Percentiles rank a stretch among this genome's conserved stretches.
phyloP scores from a whole-genome alignment of 2,888 invertebrate genomes.

The Brachynemurus nebulosus region DNA sequence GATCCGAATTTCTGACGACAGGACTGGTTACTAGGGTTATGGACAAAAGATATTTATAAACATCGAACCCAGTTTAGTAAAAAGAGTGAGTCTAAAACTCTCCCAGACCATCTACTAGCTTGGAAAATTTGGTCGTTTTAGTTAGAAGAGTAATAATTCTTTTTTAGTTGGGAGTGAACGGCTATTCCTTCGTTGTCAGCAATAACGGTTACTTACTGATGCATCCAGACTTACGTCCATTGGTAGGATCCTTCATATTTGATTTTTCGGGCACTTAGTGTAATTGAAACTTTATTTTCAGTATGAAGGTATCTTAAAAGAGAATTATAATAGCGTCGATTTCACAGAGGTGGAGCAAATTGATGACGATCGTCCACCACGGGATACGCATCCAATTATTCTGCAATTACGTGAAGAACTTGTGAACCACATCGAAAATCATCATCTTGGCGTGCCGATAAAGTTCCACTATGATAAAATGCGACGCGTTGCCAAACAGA shows the following conservation, averaged over 20 bases:
- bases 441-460: slow-evolving; percentile 50
- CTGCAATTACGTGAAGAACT: slow-evolving; percentile 48
- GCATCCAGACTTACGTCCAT: slow-evolving; percentile 86
- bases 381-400: slow-evolving; percentile 47
- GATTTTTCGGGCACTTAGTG: background rate
- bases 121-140: no score
- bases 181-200: slow-evolving; percentile 91
- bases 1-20: no score
- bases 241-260: slow-evolving; percentile 42
- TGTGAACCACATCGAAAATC: slow-evolving; percentile 54
- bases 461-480: slow-evolving; percentile 75
- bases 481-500: slow-evolving; percentile 67
- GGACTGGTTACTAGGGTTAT: no score
- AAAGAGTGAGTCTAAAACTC: no score
- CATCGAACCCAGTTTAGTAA: no score
- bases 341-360: slow-evolving; percentile 87
- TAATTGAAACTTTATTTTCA: slow-evolving; percentile 23
- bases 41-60: no score
- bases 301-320: slow-evolving; percentile 54
- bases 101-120: no score
- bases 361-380: slow-evolving; percentile 49
- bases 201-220: slow-evolving; percentile 92
- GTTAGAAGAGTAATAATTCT: no score
- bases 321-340: slow-evolving; percentile 95
- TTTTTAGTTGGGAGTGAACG: slow-evolving; percentile 84